Evolutionary conservation across 92 coral and sea anemone genomes (phyloP).

Genomic region (Virgularia gustaviana): DNA sequence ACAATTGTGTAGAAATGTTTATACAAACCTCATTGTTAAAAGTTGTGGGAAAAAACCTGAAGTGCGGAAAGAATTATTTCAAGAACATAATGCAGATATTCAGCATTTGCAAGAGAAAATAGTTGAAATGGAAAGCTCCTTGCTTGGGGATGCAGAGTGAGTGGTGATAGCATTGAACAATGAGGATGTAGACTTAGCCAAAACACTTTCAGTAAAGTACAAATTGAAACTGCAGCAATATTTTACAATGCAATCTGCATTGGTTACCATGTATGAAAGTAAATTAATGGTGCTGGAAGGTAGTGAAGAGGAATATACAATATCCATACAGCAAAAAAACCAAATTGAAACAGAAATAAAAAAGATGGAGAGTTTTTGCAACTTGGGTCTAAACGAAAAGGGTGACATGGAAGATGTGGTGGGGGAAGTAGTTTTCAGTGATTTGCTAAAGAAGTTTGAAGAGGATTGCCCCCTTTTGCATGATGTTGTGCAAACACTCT

Average conservation of each 20-base stretch:
- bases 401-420: background rate
- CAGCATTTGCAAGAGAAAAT: background rate
- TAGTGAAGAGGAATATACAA: background rate
- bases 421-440: background rate
- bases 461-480: constrained; percentile 18
- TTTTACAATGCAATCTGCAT: background rate
- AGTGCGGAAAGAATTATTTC: background rate
- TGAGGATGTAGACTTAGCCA: background rate
- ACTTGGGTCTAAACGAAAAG: background rate
- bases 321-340: background rate
- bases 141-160: background rate
- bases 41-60: background rate
- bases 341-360: constrained; percentile 3
- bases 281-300: background rate
- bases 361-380: background rate
- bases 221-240: background rate
- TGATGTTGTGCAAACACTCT: constrained; percentile 9
- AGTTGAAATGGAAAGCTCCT: background rate
- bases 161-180: background rate
- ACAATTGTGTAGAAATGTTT: background rate
- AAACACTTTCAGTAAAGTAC: background rate
- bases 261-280: constrained; percentile 13
- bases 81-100: background rate
- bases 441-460: background rate
- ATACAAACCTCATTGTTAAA: background rate